phyloP scores from a whole-genome alignment of 2,113 vertebrate genomes.

The Jacana jacana region DNA sequence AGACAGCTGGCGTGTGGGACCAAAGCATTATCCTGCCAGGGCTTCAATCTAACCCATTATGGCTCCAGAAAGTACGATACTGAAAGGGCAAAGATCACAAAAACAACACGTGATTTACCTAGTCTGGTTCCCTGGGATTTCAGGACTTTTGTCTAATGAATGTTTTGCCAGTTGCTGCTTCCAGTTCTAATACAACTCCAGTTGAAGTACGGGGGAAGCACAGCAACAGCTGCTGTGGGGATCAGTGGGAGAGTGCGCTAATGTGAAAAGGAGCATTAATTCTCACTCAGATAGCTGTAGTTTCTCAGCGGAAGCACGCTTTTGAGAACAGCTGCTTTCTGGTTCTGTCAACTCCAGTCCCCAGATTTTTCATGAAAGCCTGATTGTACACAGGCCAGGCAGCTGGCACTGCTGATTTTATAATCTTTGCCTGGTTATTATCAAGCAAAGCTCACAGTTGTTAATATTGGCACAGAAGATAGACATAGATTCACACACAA shows the following conservation, averaged over 20 bases:
- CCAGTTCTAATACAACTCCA: not conserved
- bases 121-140: not conserved
- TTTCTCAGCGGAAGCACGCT: not conserved
- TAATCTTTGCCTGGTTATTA: not conserved
- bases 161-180: not conserved
- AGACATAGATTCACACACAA: not conserved
- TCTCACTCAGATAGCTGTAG: not conserved
- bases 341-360: not conserved
- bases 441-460: conserved; percentile 12
- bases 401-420: conserved; percentile 42
- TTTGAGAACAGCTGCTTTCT: conserved; percentile 42
- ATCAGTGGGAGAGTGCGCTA: not conserved
- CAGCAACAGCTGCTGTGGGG: not conserved
- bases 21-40: not conserved
- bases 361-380: conserved; percentile 42
- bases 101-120: not conserved
- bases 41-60: not conserved
- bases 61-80: not conserved
- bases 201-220: not conserved
- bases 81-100: not conserved
- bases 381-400: conserved; percentile 16
- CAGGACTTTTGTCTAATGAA: not conserved
- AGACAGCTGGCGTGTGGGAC: not conserved
- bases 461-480: not conserved
- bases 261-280: conserved; percentile 2